Conservation (phyloP, 2,113 vertebrate genomes). For the Neomonachus schauinslandi region DNA sequence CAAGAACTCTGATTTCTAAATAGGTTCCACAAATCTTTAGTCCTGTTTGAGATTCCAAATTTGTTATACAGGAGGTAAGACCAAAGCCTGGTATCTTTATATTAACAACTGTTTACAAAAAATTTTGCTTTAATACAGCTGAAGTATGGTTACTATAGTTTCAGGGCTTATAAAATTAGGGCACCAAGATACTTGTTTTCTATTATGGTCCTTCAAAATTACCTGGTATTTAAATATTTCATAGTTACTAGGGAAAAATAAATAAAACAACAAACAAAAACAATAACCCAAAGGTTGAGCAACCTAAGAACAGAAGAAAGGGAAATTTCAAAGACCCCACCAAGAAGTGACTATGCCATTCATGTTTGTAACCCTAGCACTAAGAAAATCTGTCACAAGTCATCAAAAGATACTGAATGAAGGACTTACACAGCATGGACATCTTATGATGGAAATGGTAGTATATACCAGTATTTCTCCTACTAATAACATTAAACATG, state of each 20-base stretch:
- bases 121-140: not conserved
- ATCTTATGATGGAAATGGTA: not conserved
- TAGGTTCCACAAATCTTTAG: not conserved
- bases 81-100: not conserved
- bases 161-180: not conserved
- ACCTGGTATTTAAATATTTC: conserved; percentile 19
- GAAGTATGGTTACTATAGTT: not conserved
- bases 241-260: not conserved
- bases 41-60: not conserved
- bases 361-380: not conserved
- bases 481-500: conserved; percentile 40
- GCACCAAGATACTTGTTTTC: not conserved
- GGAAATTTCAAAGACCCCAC: not conserved
- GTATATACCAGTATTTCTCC: not conserved
- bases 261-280: conserved; percentile 21
- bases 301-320: not conserved
- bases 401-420: not conserved
- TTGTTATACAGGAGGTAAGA: not conserved
- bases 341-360: not conserved
- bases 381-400: not conserved
- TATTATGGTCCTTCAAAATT: not conserved
- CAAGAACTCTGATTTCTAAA: conserved; percentile 46
- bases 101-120: not conserved
- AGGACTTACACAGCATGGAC: not conserved
- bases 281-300: not conserved